Evolutionary conservation across 2,888 invertebrate species (phyloP), one percentile per base, ranked within the genome.

Genomic region (Bembecia ichneumoniformis): DNA sequence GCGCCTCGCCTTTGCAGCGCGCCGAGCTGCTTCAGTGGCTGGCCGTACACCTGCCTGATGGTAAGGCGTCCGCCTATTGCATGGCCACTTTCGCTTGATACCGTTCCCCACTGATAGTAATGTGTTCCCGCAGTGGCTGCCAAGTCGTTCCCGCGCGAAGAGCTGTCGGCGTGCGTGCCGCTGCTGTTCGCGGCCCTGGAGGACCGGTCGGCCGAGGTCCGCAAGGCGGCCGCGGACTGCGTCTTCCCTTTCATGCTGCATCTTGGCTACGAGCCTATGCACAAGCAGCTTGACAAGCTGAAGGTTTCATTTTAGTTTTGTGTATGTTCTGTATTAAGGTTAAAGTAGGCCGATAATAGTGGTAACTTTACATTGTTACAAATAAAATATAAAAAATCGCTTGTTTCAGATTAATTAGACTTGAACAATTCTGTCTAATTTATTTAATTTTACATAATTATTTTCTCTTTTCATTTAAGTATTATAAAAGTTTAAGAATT

Each of bases 221-320:
- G 98, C 10, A 96, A 96, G 71, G 95, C 94, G 64, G 93, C 97
- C 1, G 93, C 93, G 49, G 97, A 97, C 69, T 95, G 96, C 43
- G 92, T 97, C 36, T 81, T 97, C 44, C 97, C 97, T 3, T 91
- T 96, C 62, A 98, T 98, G 97, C 91, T 97, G 56, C 97, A 97
- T 71, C 86, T 96, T 5, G 95, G 97, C 1, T 97, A 93, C 64
- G 94, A 94, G 48, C 63, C 88, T 9, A 94, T 96, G 93, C 83
- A 89, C 50, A 92, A 92, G 57, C 92, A 92, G 53, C 88, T 93
- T 1, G 92, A 93, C 55, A 95, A 94, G 71, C 74, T 96, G 3
- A 95, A 96, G 90, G 93, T 93, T n/a, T n/a, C n/a, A n/a, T n/a
- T n/a, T n/a, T 66, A 35, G 35, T 11, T 35, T 1, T 35, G 35